Percentiles rank a stretch among this genome's conserved stretches.
Conservation (phyloP, 2,888 invertebrate species). For the Apodemia duryi region DNA sequence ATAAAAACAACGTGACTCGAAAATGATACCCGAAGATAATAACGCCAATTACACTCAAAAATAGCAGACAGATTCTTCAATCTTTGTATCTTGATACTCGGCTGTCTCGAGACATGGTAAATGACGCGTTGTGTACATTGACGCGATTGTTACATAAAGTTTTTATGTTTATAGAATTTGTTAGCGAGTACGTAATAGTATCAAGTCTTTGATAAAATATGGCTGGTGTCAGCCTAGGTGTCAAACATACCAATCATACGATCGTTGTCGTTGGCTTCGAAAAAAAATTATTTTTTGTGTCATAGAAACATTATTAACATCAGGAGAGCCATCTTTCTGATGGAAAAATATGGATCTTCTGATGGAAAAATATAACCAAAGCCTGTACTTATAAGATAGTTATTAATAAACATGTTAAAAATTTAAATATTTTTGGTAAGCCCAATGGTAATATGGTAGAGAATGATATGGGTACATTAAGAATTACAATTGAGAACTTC, state of each 20-base stretch:
- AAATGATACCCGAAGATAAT: not conserved
- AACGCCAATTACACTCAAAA: conserved; percentile 6
- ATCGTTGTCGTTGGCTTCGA: not conserved
- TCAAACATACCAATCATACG: not conserved
- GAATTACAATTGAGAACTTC: no score
- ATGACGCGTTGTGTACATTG: not conserved
- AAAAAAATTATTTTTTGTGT: not conserved
- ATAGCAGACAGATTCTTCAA: conserved; percentile 3
- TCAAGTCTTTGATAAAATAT: not conserved
- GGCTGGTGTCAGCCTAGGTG: not conserved
- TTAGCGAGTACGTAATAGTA: not conserved
- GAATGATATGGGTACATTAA: no score
- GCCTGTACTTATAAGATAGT: no score
- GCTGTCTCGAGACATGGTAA: not conserved
- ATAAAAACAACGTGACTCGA: no score
- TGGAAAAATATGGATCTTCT: not conserved
- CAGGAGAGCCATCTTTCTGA: no score
- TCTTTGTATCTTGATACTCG: not conserved
- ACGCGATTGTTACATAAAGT: not conserved
- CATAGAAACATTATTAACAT: no score
- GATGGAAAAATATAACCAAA: not conserved
- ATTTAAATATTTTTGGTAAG: no score
- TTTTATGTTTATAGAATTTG: conserved; percentile 2
- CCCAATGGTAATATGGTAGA: no score
- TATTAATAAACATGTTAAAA: no score